Conservation (phyloP, 2,113 vertebrate genomes). For the Burhinus oedicnemus region DNA sequence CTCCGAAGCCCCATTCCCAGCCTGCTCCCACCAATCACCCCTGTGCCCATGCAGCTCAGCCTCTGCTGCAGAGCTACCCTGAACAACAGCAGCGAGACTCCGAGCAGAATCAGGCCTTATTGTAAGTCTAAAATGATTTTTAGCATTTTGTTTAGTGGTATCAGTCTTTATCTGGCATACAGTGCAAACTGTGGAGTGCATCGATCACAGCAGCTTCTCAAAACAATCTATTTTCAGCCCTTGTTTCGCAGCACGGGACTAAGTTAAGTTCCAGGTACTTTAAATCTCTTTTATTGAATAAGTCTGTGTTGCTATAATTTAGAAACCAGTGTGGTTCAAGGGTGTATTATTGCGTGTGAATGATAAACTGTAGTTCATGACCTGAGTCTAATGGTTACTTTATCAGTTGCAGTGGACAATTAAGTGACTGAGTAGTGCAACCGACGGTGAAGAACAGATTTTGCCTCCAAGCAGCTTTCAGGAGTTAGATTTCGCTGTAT, state of each 20-base stretch:
- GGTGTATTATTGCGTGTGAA: slow-evolving; percentile 54
- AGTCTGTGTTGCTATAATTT: slow-evolving; percentile 20
- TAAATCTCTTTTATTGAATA: slow-evolving; percentile 8
- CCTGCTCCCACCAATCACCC: neutral
- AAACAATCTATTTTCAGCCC: neutral
- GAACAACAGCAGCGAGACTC: neutral
- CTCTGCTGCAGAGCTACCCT: neutral
- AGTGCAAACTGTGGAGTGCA: neutral
- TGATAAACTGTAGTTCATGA: slow-evolving; percentile 73
- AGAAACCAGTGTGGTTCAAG: neutral
- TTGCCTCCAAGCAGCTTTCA: slow-evolving; percentile 81
- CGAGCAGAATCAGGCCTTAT: neutral
- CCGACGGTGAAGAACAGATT: slow-evolving; percentile 81
- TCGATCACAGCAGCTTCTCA: neutral
- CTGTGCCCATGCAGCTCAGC: neutral
- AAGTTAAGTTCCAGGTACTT: slow-evolving; percentile 2
- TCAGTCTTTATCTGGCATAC: neutral
- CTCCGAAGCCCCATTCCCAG: neutral
- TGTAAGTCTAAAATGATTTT: neutral
- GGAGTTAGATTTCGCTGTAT: slow-evolving; percentile 83
- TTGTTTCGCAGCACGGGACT: neutral
- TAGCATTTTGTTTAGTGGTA: neutral
- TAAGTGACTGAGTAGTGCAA: slow-evolving; percentile 72
- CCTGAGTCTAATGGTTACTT: slow-evolving; percentile 79
- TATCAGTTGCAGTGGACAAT: slow-evolving; percentile 79